Conservation (phyloP, 2,797 vertebrate genomes). For the Pitangus sulphuratus region DNA sequence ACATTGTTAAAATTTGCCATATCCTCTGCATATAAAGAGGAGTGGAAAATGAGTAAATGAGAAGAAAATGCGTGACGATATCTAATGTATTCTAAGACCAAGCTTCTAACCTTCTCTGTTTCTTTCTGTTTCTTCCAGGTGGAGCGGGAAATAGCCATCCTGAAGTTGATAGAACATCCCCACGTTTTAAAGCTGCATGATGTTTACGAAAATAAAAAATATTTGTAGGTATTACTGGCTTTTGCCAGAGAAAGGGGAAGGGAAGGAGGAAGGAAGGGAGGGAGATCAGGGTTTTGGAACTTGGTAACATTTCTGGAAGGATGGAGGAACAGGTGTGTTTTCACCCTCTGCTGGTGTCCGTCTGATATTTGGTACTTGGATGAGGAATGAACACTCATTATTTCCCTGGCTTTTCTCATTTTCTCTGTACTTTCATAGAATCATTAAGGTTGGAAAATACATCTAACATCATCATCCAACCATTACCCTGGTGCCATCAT, state of each 20-base stretch:
- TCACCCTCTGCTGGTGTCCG: neutral
- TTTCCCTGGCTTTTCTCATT: neutral
- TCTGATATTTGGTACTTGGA: neutral
- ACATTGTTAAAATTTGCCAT: neutral
- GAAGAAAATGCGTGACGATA: neutral
- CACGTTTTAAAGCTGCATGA: constrained; percentile 97
- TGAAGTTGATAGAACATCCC: constrained; percentile 97
- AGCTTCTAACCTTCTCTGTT: constrained; percentile 28
- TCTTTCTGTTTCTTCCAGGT: constrained; percentile 82
- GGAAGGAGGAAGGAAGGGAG: neutral
- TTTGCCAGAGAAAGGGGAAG: constrained; percentile 4
- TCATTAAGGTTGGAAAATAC: neutral
- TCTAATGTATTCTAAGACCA: neutral
- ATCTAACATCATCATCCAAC: neutral
- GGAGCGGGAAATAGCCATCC: constrained; percentile 95
- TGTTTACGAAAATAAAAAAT: constrained; percentile 98
- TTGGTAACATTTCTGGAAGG: neutral
- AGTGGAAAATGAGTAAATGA: neutral
- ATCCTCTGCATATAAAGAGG: neutral
- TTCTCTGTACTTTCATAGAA: neutral
- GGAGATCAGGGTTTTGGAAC: neutral
- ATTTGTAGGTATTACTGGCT: constrained; percentile 90
- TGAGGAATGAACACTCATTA: neutral
- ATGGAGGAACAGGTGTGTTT: neutral
- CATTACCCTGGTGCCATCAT: neutral